Percentiles rank a stretch among this genome's conserved stretches.
phyloP scores from a whole-genome alignment of 2,113 vertebrate genomes.

The Pica pica region DNA sequence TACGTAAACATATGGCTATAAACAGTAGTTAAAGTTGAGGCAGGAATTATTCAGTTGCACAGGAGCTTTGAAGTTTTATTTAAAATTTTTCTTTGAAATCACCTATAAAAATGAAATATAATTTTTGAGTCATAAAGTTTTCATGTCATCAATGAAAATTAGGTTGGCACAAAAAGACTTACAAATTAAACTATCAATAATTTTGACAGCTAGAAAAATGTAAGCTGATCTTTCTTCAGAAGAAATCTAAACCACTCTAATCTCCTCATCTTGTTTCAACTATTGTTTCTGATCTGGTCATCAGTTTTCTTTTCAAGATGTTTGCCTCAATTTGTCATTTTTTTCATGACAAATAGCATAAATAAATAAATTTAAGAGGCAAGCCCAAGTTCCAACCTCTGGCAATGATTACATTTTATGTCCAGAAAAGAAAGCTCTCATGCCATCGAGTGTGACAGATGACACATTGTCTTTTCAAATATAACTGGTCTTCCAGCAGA shows the following conservation, averaged over 20 bases:
- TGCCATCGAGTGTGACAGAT: background rate
- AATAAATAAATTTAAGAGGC: background rate
- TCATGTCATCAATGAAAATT: background rate
- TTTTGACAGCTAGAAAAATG: background rate
- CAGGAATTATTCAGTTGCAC: background rate
- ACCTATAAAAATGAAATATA: background rate
- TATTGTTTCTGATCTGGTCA: background rate
- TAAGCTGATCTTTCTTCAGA: background rate
- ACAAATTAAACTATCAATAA: constrained; percentile 35
- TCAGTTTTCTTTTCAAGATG: background rate
- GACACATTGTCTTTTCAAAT: background rate
- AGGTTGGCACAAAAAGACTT: constrained; percentile 20
- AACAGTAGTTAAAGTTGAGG: background rate
- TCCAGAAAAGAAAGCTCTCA: background rate
- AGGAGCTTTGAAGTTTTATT: constrained; percentile 6
- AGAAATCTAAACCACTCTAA: background rate
- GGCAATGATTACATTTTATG: background rate
- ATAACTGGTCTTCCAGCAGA: background rate
- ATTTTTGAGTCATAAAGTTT: constrained; percentile 3
- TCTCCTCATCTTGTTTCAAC: background rate
- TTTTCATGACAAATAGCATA: constrained; percentile 9
- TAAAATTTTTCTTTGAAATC: constrained; percentile 27
- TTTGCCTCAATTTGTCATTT: background rate
- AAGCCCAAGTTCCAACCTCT: background rate
- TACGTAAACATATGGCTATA: background rate